Base-by-base conservation (phyloP, 2,797 vertebrate genomes). In the Babyrousa celebensis region DNA sequence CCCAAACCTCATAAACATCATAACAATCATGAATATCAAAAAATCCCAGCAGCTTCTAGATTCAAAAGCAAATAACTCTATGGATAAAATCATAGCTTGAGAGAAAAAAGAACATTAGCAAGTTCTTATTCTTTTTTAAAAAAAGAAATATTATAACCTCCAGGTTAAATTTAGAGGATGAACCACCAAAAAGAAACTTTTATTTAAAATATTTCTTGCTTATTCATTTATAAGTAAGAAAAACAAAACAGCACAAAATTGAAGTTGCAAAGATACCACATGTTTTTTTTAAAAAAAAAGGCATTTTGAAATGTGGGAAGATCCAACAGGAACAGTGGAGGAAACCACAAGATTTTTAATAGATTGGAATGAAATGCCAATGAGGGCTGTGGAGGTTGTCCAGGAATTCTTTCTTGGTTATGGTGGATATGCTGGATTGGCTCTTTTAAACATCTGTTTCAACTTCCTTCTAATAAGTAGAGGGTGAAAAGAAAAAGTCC, bases 271-370 rank as follows among this genome's bases (percentile, higher is more conserved):
- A 21, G 17, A 91, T 43, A 74, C 27, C 4, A 62, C 14, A 36
- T 74, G 29, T 89, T n/a, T n/a, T n/a, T n/a, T n/a, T 96, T 84
- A 72, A 95, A 74, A 97, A 48, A 63, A 95, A 97, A 75, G 54
- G 8, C 12, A 54, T 79, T 95, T 92, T 56, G 52, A 94, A 95
- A 65, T 36, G 21, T 96, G 75, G 52, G 21, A 87, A 93, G 71
- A 67, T 23, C 27, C 23, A 80, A 75, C 17, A 23, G 23, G 40
- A 56, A 67, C 18, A 4, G 16, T 27, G 48, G 29, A 63, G 67
- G 29, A 96, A 89, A 86, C 52, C 87, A 85, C 63, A 89, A 4
- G 60, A 63, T 3, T 91, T 93, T 77, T 20, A 58, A 74, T 91
- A 80, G 8, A 16, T 68, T 71, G 43, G n/a, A 72, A n/a, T 87